Evolutionary conservation across 2,113 vertebrate genomes (phyloP), one percentile per base, ranked within the genome.

Genomic region (Thamnaconus septentrionalis): DNA sequence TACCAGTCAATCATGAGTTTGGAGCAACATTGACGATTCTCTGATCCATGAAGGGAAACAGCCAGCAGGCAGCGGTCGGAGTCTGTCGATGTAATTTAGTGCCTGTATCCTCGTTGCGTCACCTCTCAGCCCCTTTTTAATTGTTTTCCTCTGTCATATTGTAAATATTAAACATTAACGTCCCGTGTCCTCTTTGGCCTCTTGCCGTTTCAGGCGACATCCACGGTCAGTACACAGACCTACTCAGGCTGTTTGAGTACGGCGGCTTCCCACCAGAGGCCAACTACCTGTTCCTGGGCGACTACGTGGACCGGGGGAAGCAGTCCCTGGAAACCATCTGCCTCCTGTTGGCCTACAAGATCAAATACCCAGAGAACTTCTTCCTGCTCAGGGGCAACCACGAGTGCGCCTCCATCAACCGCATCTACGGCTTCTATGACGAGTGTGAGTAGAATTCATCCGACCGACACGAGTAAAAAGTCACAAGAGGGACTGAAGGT

Each of bases 281-380:
- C 42, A 98, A 98, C 90, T 98, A 99, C 85, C 94, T 99, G 73
- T 99, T 99, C 87, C 91, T 99, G 91, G 97, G 97, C 8, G 97
- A 99, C 92, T 99, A 99, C 6, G 97, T 99, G 89, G 97, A 99
- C 88, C 93, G 97, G 91, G 97, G 97, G 83, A 99, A 99, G 82
- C 97, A 99, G 81, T 97, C 95, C 64, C 89, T 99, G 91, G 97
- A 99, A 90, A 99, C 97, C 78, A 98, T 98, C 91, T 99, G 97
- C 86, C 93, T 99, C 68, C 90, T 99, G 62, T 87, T 98, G 88
- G 97, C 97, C 52, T 99, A 99, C 91, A 99, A 99, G 93, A 99
- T 99, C 83, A 99, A 99, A 91, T 99, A 99, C 79, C 97, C 97
- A 0, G 97, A 98, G 88, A 99, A 99, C 89, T 99, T 99, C 85